Conservation (phyloP, 2,888 invertebrate genomes). For the Drosophila hamatofila region DNA sequence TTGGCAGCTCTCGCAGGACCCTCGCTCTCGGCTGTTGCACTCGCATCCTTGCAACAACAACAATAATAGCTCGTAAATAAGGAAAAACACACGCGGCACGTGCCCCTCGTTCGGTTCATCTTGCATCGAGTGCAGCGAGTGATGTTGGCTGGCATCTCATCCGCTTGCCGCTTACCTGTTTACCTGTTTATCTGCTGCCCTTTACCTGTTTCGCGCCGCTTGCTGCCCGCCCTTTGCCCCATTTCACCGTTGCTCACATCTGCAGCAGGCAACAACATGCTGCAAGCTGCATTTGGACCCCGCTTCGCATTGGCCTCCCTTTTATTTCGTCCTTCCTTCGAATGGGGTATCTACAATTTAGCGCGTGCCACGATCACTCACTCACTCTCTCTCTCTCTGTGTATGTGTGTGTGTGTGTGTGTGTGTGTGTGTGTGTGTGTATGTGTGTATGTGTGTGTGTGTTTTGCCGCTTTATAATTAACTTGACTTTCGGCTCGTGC, state of each 20-base stretch:
- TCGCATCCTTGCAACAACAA: conserved; percentile 49
- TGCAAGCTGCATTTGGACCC: conserved; percentile 60
- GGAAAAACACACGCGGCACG: conserved; percentile 46
- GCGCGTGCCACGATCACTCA: conserved; percentile 47
- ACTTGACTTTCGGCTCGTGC: conserved; percentile 42
- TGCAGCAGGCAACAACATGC: conserved; percentile 36
- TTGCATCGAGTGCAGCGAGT: conserved; percentile 45
- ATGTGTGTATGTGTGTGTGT: conserved; percentile 2
- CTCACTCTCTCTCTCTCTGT: conserved; percentile 1
- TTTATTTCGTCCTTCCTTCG: neutral
- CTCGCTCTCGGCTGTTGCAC: conserved; percentile 51
- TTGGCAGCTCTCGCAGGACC: conserved; percentile 27
- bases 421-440: neutral
- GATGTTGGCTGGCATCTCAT: conserved; percentile 51
- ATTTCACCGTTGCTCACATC: conserved; percentile 23
- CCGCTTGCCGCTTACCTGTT: conserved; percentile 35
- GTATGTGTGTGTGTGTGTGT: conserved; percentile 2
- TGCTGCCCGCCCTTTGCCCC: conserved; percentile 11
- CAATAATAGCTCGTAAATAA: conserved; percentile 40
- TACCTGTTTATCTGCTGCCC: conserved; percentile 25
- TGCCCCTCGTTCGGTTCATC: conserved; percentile 44
- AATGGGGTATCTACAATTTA: conserved; percentile 41
- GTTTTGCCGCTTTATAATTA: conserved; percentile 57
- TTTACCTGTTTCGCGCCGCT: conserved; percentile 1
- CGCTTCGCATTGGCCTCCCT: neutral